Evolutionary conservation across 2,797 vertebrate species (phyloP), one percentile per base, ranked within the genome.

Genomic region (Somateria mollissima): DNA sequence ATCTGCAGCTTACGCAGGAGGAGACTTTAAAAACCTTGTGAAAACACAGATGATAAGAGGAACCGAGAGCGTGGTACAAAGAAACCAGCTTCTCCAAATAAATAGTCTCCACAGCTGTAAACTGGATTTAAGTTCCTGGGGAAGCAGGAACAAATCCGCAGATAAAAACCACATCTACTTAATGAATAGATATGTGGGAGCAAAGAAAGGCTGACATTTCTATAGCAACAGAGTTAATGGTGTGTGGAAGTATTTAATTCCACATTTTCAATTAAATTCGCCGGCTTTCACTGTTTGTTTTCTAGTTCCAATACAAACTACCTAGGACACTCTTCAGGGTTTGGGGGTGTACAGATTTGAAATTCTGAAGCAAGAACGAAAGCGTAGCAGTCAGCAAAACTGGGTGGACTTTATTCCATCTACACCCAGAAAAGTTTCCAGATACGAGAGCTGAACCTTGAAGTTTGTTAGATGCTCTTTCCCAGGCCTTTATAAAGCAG

Each of bases 51-150:
- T 27, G 57, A 90, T 89, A 94, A 96, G 94, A 94, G 72, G 84
- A 87, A 79, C 75, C 28, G 54, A 84, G 60, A 88, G 81, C 65
- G 62, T 82, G 92, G 86, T 89, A 94, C 86, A 90, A 79, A 94
- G 80, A 60, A 84, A 94, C 76, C 27, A 39, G 32, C 78, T 93
- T 93, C 65, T 95, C 78, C 90, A 95, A 95, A 94, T 70, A 94
- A 96, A 96, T 84, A 84, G 20, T 45, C 64, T 82, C 65, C 64
- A 39, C 71, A 86, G 83, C 71, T 75, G 51, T 92, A 89, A 95
- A 89, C 39, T 67, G 51, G 45, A 83, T 56, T 67, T 76, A 1
- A 88, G 83, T 77, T 95, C 74, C 77, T 69, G 64, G 57, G 74
- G 82, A 92, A 96, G 71, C 51, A 89, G 75, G 39, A 94, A 82